Base-by-base conservation (phyloP, 2,888 invertebrate genomes). In the Aleiodes testaceus region DNA sequence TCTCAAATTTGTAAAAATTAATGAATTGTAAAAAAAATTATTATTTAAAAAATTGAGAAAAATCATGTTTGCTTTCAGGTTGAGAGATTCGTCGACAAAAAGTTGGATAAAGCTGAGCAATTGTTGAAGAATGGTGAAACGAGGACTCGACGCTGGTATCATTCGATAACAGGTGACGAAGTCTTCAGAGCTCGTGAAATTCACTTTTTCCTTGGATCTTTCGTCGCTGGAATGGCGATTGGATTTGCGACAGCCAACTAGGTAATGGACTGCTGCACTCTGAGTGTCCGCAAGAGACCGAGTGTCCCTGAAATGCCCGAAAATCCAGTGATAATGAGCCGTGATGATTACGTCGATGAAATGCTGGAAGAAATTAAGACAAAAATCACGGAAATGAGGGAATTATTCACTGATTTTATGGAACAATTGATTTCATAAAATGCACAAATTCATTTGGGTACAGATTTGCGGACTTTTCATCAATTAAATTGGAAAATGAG, bases 151-250 rank as follows among this genome's bases (percentile, higher is more conserved):
- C 91, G 91, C 82, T 96, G 95, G 95, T 95, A 93, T 81, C 89
- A 92, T 73, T 90, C 90, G 76, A 85, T 94, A 55, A 90, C 91
- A 78, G 92, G 92, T 78, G 92, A 92, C 77, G 91, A 49, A 7
- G 42, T 20, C 12, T 92, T 92, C 82, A 91, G 91, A 84, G 89
- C 93, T 63, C 92, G 93, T 78, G 94, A 95, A 88, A 90, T 94
- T 55, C 95, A 95, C 81, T 91, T 95, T 75, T 96, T 96, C 86
- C 80, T 94, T 77, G 91, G 93, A 67, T 93, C 94, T n/a, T 96
- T 95, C 88, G 90, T 92, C 77, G 94, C 93, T 78, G 95, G 96
- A 67, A 87, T 95, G 82, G 93, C 94, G 69, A 84, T 95, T 82
- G 95, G 95, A 70, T 86, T 92, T 18, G 85, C 82, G 4, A 83